Evolutionary conservation across 2,888 invertebrate species (phyloP), one percentile per base, ranked within the genome.

Genomic region (Himalopsyche japonica): DNA sequence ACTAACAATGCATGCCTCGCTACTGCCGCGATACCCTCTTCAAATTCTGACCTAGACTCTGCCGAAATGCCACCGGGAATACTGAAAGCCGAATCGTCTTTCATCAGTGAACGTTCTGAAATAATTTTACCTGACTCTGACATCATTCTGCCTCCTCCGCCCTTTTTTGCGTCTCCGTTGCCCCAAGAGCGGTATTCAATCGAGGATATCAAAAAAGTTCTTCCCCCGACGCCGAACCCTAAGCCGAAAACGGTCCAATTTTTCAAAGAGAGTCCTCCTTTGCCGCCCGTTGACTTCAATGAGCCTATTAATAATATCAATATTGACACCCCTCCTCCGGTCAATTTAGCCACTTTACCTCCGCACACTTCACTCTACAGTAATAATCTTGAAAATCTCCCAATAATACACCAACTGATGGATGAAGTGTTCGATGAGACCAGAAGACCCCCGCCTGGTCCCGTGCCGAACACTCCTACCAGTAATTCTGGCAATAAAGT

Each of bases 291-390:
- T 4, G 82, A 79, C 87, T 89, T 91, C 79, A 90, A 89, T 87
- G 90, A 91, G 27, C 91, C 91, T 81, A 12, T 70, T 70, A 90
- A 90, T 86, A 91, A 91, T 64, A 91, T 91, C 43, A 92, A 91
- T 86, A 88, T 89, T 47, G 92, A 92, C 88, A 86, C 88, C 77
- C 92, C 92, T 79, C 93, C 93, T 49, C 90, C 91, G 27, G 89
- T 93, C 20, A 93, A 93, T 89, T 93, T 91, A 86, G 88, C 89
- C 37, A 92, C 93, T 8, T 90, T 89, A 91, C 93, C 87, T 85
- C 88, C 84, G 86, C 88, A 85, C 37, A 82, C 86, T 15, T 87
- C 88, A 30, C 83, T 87, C 30, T 83, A 84, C 70, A 82, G 34
- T 57, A 79, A 83, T 30, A 30, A 48, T 27, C 15, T 47, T 34